Base-by-base conservation (phyloP, 1,140 invertebrate genomes). In the Halictus rubicundus region DNA sequence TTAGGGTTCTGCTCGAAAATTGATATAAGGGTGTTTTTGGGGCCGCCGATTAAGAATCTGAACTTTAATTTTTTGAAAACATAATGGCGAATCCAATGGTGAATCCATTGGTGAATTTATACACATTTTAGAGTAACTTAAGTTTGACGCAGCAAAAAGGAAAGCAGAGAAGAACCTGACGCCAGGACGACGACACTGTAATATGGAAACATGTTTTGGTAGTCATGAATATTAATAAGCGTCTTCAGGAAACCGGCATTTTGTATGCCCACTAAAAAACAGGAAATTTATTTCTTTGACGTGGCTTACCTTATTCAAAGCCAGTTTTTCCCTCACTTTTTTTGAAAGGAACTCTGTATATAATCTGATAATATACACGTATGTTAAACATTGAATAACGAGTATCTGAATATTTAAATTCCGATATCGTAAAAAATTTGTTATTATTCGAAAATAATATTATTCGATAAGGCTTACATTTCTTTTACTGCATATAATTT, bases 151-250 rank as follows among this genome's bases (percentile, higher is more conserved):
- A 2, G 60, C 19, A 61, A 21, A 21, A 6, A 5, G 8, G 52
- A 46, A 37, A 68, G 3, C 1, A 57, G 63, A 10, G 57, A 75
- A 59, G 23, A 21, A 66, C 3, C 37, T 27, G 37, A 57, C 23
- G 46, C 63, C 23, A 27, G 64, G 64, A 57, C 32, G 49, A 21
- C 14, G 7, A 5, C 16, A 52, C 39, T 77, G 60, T 25, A 27
- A 23, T 59, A 77, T 69, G 74, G 54, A 77, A 61, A 77, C 59
- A 32, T 25, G 27, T 23, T 57, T 23, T 46, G 23, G 64, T 54
- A 49, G 68, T 16, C 74, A 77, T 77, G 74, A 68, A 77, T 77
- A 76, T 68, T 68, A 75, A 66, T 54, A 46, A 75, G 46, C 27
- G 54, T 61, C 23, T 12, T 19, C 39, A 74, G 49, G n/a, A 57